Evolutionary conservation across 2,113 vertebrate genomes (phyloP), one percentile per base, ranked within the genome.

Genomic region (Struthio camelus): DNA sequence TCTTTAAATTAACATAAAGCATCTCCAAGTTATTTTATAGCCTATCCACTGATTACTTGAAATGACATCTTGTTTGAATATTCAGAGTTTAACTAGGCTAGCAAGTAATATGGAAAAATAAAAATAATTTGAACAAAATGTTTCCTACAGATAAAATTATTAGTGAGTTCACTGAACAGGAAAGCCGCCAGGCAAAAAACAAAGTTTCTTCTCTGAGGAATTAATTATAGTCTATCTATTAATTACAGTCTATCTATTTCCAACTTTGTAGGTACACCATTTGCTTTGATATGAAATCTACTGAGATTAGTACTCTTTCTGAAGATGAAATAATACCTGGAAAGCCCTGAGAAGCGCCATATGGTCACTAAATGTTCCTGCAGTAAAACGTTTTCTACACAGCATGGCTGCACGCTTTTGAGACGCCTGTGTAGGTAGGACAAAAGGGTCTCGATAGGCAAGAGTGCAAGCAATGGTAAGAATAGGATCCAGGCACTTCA

Each of bases 401-500:
- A 99, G 97, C 97, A 99, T 98, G 54, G 99, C 98, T 30, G 98
- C 98, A 66, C 97, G 98, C 94, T 99, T 99, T 19, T 99, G 99
- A n/a, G 98, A 98, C 65, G 99, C 98, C 96, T 99, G 98, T 0
- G 97, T 66, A 3, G 99, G 99, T 8, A 99, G 98, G 50, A 99
- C 95, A 87, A 99, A 99, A 23, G 99, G 99, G 85, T 99, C 99
- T 9, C 98, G 98, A 92, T 99, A 99, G 18, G 99, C 99, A 81
- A 99, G 98, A 2, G 98, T 99, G 85, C 99, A 99, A 27, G 98
- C 99, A 30, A 99, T 99, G 56, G 99, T 99, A 14, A 99, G 98
- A 92, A 99, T 98, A 70, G 99, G 99, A 96, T 99, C 99, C 97
- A 99, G 97, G 96, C 99, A 99, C 97, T 99, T 99, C 40, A 99